Conservation (phyloP, 1,140 invertebrate genomes). For the Nymphalis io region DNA sequence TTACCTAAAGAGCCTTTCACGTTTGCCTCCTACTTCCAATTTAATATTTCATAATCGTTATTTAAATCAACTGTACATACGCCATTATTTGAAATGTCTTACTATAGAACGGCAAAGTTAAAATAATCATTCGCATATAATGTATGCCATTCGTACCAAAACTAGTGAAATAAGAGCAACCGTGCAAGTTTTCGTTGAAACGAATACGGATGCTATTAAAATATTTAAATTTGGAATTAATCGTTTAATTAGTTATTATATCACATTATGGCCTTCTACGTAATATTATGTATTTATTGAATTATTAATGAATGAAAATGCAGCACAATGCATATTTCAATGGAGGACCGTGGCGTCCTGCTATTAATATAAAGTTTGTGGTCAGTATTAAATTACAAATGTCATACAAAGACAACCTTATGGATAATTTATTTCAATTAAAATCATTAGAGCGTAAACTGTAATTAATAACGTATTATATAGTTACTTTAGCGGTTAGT, state of each 20-base stretch:
- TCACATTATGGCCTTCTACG: no score
- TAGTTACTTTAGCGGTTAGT: constrained; percentile 16
- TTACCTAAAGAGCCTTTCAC: no score
- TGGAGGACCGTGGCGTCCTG: constrained; percentile 3
- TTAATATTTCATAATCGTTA: no score
- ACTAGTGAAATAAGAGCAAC: no score
- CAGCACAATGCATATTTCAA: not conserved
- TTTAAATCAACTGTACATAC: not conserved
- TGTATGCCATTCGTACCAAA: no score
- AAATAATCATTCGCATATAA: no score
- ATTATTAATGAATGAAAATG: not conserved
- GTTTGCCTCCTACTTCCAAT: no score
- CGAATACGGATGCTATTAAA: no score
- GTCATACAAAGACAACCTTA: constrained; percentile 30
- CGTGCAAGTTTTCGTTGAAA: no score
- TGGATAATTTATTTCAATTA: constrained; percentile 35
- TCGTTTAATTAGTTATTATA: no score
- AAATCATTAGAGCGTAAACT: constrained; percentile 32
- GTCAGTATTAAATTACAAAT: constrained; percentile 22
- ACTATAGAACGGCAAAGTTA: not conserved
- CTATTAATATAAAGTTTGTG: constrained; percentile 19
- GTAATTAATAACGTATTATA: constrained; percentile 28
- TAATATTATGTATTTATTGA: no score
- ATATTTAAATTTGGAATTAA: no score
- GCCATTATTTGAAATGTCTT: not conserved